Base-by-base conservation (phyloP, 1,140 invertebrate genomes). In the Calosoma granatense region DNA sequence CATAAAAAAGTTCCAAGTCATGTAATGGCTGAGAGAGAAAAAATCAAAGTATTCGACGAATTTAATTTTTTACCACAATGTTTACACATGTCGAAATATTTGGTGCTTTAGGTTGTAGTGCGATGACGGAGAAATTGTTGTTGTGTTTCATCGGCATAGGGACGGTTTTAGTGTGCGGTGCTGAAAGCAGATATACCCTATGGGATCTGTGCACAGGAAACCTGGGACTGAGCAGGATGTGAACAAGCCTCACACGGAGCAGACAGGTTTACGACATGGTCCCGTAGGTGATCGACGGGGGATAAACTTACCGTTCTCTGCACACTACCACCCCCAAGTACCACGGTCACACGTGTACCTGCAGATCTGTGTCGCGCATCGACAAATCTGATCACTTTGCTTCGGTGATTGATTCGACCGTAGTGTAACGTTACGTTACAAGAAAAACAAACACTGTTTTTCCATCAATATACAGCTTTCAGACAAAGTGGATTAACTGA, bases 341-440 rank as follows among this genome's bases (percentile, higher is more conserved):
- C 26, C 26, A 30, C 26, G 6, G 14, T 30, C 14, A 14, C 26
- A 30, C 26, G 14, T 30, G 26, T 30, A 30, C 26, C 26, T 30
- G 26, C 26, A 30, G 26, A 30, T 14, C 14, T 14, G 14, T 30
- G 26, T 47, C 41, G 41, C 17, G 4, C 17, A 17, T 47, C 6
- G 41, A 47, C 41, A 47, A 47, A 47, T 47, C 9, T 47, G 41
- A 47, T 47, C 41, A 47, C 41, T 47, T 47, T 47, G 41, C 15
- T 47, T 17, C 41, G 6, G n/a, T 47, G 41, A 47, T 47, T 47
- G 41, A 47, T 47, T 47, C 41, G 41, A 11, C 41, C 41, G 17
- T 12, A 9, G 17, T 9, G 9, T 4, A 47, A 9, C 9, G 15
- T 47, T 11, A 17, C 41, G 15, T 11, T 17, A 17, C 41, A 47